Evolutionary conservation across 2,113 vertebrate species (phyloP).

Genomic region (human (Homo sapiens)): DNA sequence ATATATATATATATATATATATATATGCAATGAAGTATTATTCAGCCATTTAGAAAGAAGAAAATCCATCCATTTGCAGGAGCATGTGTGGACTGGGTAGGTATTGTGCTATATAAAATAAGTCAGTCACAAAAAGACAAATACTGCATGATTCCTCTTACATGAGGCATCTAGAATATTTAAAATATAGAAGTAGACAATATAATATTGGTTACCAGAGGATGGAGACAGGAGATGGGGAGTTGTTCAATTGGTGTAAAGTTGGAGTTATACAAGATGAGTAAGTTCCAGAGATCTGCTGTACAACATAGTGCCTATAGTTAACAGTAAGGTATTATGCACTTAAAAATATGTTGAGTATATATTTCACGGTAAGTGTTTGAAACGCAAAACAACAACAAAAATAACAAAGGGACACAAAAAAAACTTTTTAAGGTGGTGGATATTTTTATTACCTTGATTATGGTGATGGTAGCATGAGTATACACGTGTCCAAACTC

Average conservation of each 20-base stretch:
- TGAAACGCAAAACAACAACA: neutral
- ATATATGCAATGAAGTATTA: neutral
- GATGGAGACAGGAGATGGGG: neutral
- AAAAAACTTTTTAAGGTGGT: neutral
- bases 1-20: neutral
- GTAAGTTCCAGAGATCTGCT: neutral
- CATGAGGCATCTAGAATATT: neutral
- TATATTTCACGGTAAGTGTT: neutral
- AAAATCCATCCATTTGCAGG: neutral
- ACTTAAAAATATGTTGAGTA: neutral
- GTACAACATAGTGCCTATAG: neutral
- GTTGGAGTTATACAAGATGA: neutral
- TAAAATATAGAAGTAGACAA: neutral
- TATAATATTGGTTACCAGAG: neutral
- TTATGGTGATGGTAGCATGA: neutral
- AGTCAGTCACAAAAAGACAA: neutral
- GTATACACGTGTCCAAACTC: neutral
- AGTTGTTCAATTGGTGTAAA: neutral
- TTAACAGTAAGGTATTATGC: neutral
- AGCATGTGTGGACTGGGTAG: neutral
- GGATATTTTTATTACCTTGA: neutral
- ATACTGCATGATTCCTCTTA: neutral
- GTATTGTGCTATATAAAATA: neutral
- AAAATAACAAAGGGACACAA: neutral
- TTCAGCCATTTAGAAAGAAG: neutral